Percentiles rank a stretch among this genome's conserved stretches.
These are phyloP conservation scores for Sinocyclocheilus grahami DNA, from an alignment of 2,113 vertebrate genomes.

Conservation along the genomic window DNA sequence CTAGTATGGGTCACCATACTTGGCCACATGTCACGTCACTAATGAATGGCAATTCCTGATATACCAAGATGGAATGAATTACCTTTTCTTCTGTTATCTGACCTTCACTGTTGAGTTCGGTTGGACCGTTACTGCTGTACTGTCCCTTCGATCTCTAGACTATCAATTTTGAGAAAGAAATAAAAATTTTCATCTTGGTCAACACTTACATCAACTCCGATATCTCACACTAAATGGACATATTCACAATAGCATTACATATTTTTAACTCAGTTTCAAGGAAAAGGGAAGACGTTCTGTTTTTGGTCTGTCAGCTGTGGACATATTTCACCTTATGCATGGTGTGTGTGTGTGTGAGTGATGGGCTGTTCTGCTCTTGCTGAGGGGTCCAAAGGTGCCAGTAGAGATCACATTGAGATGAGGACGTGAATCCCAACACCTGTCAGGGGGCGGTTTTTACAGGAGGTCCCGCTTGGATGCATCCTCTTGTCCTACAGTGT, in stretches of 20 bases:
- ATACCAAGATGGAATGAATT: conserved; percentile 32
- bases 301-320: conserved; percentile 4
- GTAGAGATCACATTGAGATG: not conserved
- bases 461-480: conserved; percentile 16
- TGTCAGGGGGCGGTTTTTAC: conserved; percentile 33
- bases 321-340: not conserved
- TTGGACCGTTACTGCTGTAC: not conserved
- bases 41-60: conserved; percentile 20
- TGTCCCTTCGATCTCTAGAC: not conserved
- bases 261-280: not conserved
- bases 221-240: not conserved
- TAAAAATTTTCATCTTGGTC: not conserved
- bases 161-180: not conserved
- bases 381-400: not conserved
- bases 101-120: not conserved
- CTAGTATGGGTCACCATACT: too few species aligned
- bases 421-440: conserved; percentile 27
- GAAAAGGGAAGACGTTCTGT: not conserved
- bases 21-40: too few species aligned
- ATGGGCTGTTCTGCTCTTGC: not conserved
- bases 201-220: not conserved
- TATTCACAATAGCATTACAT: not conserved
- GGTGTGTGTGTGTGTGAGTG: not conserved
- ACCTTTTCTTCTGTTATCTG: conserved; percentile 9
- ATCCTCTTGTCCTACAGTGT: too few species aligned